phyloP scores from a whole-genome alignment of 2,113 vertebrate genomes.

The Leptobrachium ailaonicum region DNA sequence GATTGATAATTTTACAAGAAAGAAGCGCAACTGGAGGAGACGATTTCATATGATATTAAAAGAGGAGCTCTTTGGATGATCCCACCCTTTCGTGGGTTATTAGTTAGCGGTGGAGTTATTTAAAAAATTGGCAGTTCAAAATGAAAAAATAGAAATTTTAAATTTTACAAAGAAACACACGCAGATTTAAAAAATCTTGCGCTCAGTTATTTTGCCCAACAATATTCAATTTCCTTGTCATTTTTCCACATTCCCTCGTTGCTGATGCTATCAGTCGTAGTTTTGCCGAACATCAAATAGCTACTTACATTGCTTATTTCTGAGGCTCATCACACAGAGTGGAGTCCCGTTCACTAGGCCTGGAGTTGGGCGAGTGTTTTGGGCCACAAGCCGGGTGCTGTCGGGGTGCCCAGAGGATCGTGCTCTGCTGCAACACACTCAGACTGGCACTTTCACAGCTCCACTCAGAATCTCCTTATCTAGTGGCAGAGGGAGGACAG shows the following conservation, averaged over 20 bases:
- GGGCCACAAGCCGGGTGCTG: not conserved
- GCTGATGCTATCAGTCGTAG: not conserved
- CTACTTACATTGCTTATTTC: constrained; percentile 20
- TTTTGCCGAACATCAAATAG: not conserved
- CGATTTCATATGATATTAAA: no score
- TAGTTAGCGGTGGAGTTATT: no score
- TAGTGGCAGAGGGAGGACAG: constrained; percentile 38
- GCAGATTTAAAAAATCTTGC: no score
- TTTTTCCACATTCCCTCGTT: not conserved
- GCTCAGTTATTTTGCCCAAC: no score
- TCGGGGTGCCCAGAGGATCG: not conserved
- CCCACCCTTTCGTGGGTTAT: no score
- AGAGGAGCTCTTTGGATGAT: no score
- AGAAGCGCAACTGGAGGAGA: no score
- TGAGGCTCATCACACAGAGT: not conserved
- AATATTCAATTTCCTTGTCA: no score
- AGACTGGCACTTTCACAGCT: not conserved
- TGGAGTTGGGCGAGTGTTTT: constrained; percentile 3
- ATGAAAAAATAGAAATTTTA: no score
- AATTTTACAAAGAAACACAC: no score
- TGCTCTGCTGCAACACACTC: not conserved
- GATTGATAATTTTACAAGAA: no score
- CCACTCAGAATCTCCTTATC: constrained; percentile 19
- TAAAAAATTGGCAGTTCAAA: no score
- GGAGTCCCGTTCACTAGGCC: not conserved